Percentiles rank a stretch among this genome's conserved stretches.
Conservation (phyloP, 2,113 vertebrate species). For the Podarcis cretensis region DNA sequence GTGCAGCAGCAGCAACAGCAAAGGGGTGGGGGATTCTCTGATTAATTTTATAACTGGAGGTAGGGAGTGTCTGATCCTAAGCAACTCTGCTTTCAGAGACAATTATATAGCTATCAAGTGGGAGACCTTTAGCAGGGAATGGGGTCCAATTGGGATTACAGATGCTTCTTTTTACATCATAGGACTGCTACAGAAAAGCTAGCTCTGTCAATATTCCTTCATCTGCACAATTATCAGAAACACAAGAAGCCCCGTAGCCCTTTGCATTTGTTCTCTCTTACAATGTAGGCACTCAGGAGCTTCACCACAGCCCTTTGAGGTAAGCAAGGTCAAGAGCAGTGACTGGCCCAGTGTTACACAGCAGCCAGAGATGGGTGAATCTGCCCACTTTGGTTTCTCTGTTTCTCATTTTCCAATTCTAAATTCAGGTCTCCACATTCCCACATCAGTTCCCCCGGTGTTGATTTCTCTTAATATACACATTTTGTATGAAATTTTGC, state of each 20-base stretch:
- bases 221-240: no score
- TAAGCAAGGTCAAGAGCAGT: neutral
- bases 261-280: neutral
- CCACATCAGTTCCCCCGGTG: no score
- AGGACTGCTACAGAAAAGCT: neutral
- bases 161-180: slow-evolving; percentile 23
- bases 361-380: neutral
- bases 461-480: no score
- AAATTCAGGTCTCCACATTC: no score
- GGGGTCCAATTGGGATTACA: neutral
- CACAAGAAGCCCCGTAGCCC: neutral
- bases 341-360: neutral
- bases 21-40: neutral
- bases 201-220: neutral
- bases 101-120: no score
- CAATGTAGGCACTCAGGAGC: neutral
- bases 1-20: neutral
- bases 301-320: neutral
- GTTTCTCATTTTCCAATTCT: neutral
- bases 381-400: neutral
- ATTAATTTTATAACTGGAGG: neutral
- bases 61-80: neutral
- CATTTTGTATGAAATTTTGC: no score
- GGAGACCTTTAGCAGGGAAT: neutral
- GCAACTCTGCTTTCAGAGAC: neutral